These are phyloP conservation scores for Noctuana brunneofusca DNA, from an alignment of 2,888 invertebrate genomes.

Conservation along the genomic window DNA sequence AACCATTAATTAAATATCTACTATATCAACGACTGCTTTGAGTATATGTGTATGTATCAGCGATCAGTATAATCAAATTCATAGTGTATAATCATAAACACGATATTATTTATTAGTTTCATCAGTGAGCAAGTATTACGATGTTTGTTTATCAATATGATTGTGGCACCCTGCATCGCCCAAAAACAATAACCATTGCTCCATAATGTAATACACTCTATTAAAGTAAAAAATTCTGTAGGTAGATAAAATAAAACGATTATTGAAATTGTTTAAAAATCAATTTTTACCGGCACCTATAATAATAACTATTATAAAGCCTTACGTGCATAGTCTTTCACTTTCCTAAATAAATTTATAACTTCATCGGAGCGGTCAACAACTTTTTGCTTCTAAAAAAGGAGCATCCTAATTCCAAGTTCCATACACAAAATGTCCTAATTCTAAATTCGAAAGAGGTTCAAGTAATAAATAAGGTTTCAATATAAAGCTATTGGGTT, in stretches of 20 bases:
- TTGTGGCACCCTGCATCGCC: neutral
- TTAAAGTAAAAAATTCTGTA: neutral
- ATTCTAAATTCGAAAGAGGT: conserved; percentile 64
- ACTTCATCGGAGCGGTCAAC: conserved; percentile 28
- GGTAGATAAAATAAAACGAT: too few species aligned
- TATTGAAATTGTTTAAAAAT: too few species aligned
- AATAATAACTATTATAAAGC: neutral
- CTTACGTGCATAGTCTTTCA: neutral
- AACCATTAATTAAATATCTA: too few species aligned
- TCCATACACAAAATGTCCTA: conserved; percentile 52
- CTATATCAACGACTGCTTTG: too few species aligned
- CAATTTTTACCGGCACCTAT: neutral
- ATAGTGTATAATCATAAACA: neutral
- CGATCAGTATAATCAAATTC: neutral
- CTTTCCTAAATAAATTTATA: conserved; percentile 25
- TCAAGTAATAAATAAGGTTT: conserved; percentile 72
- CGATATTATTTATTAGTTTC: neutral
- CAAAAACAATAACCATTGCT: neutral
- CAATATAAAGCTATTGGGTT: conserved; percentile 74
- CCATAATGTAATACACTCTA: neutral
- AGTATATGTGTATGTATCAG: too few species aligned
- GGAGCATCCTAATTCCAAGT: conserved; percentile 44
- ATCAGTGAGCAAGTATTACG: too few species aligned
- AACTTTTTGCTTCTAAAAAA: conserved; percentile 41
- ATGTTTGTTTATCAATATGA: too few species aligned